Evolutionary conservation across 2,888 invertebrate genomes (phyloP), one percentile per base, ranked within the genome.

Genomic region (Ernsta delagoae): DNA sequence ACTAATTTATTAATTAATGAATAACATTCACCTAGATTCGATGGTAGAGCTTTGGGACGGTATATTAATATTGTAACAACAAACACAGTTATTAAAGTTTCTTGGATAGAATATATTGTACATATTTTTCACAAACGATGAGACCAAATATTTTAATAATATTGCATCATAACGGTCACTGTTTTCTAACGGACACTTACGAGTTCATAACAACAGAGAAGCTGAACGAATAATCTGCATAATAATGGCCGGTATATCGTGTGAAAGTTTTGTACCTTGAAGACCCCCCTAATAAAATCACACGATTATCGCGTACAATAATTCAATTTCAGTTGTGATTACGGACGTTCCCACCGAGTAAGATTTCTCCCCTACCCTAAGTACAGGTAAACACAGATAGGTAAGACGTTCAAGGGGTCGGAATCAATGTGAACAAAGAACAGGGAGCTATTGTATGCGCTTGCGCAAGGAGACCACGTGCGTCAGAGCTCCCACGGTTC

Each of bases 391-490:
- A 83, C 74, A 81, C 80, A 88, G 89, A 89, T 90, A 90, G 86
- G 87, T 79, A 92, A 92, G 91, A 89, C 87, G 90, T 79, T 83
- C 79, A 84, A 88, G 87, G 92, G 93, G 92, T 86, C 85, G 84
- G 80, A 87, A 87, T 90, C 86, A 89, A 90, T 78, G 81, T 79
- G 74, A 84, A 80, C 89, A 90, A 91, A 88, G 88, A 91, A 80
- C 78, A 84, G 87, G 86, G 84, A 79, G 74, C 83, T 75, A 87
- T 92, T 92, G 92, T 92, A 76, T 86, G 88, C 87, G 87, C 79
- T 85, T 88, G 78, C 91, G 91, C 89, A 91, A 90, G 88, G 82
- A 85, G 82, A 73, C 84, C 91, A 91, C 90, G 91, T 91, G 92
- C 88, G 88, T 83, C 24, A 62, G 76, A 82, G 87, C 80, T 92